These are phyloP conservation scores for Anastrepha obliqua DNA, from an alignment of 1,140 invertebrate species.

Conservation along the genomic window DNA sequence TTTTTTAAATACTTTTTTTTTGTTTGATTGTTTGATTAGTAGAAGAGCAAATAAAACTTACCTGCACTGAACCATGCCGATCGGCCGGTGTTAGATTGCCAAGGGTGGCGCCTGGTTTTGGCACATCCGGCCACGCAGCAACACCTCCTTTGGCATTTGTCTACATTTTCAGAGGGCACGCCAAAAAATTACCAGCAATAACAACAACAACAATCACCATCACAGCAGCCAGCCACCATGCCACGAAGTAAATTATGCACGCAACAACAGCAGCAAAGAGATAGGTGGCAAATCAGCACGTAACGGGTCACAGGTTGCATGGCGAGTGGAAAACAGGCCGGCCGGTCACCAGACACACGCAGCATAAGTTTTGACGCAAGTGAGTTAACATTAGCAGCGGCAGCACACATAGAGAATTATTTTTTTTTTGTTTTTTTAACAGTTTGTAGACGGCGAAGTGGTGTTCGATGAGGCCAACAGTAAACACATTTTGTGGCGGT, in stretches of 20 bases:
- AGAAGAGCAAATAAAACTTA: slow-evolving; percentile 75
- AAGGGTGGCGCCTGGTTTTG: slow-evolving; percentile 76
- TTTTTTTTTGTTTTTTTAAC: not conserved
- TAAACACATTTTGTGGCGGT: not conserved
- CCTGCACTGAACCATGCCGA: slow-evolving; percentile 95
- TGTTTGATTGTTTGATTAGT: not conserved
- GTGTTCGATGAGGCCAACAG: not conserved
- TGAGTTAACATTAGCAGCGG: not conserved
- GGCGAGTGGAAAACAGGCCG: not conserved
- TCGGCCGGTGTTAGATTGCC: slow-evolving; percentile 92
- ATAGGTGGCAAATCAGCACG: not conserved
- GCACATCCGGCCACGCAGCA: slow-evolving; percentile 77
- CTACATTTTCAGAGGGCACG: slow-evolving; percentile 57
- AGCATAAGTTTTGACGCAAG: not conserved
- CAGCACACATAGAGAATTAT: not conserved
- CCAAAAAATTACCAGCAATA: not conserved
- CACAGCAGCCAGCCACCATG: not conserved
- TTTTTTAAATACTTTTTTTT: not conserved
- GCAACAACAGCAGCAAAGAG: not conserved
- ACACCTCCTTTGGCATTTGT: slow-evolving; percentile 75
- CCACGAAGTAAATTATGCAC: not conserved
- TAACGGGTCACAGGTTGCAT: not conserved
- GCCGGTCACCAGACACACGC: not conserved
- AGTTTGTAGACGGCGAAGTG: not conserved
- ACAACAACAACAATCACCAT: not conserved